Base-by-base conservation (phyloP, 2,113 vertebrate genomes). In the Colossoma macropomum region DNA sequence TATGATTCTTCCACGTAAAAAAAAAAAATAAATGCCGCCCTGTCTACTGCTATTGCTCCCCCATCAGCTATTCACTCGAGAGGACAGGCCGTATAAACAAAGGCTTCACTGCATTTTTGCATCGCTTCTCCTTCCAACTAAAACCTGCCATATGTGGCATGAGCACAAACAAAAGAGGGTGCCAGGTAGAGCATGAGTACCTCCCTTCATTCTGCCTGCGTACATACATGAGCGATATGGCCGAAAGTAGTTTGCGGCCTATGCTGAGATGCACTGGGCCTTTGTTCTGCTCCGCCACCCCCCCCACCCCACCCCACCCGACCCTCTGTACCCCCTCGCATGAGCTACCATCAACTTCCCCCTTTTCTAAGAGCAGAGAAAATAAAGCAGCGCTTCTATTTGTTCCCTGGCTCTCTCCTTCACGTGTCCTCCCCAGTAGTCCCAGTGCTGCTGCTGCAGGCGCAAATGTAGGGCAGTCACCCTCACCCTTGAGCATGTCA, bases 201-300 rank as follows among this genome's bases (percentile, higher is more conserved):
- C 19, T 6, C 17, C 3, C 23, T 21, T 59, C 7, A 17, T 3
- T 59, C 8, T 23, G 1, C 6, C 4, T 59, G 21, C 7, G 6
- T 23, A 5, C 16, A 59, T n/a, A 59, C 7, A 59, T 23, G 21
- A 59, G 54, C 21, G n/a, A 59, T 8, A 23, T 9, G 2, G 19
- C 1, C 21, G 8, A 59, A 23, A 5, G 54, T 6, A 56, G 52
- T 1, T 56, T 19, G 17, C 19, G 12, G 19, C 52, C 52, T 21
- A 21, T 56, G 4, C 52, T 56, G 52, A 38, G 34, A 38, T 38
- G 56, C n/a, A 23, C 23, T 60, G 82, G 77, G 75, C 82, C 77
- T 90, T 90, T 92, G 86, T 91, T 90, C 80, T 48, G 25, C 83
- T 84, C 77, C 85, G 71, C 85, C 23, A 1, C 5, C 59, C 21